Evolutionary conservation across 2,797 vertebrate species (phyloP).

Genomic region (Pygocentrus nattereri): DNA sequence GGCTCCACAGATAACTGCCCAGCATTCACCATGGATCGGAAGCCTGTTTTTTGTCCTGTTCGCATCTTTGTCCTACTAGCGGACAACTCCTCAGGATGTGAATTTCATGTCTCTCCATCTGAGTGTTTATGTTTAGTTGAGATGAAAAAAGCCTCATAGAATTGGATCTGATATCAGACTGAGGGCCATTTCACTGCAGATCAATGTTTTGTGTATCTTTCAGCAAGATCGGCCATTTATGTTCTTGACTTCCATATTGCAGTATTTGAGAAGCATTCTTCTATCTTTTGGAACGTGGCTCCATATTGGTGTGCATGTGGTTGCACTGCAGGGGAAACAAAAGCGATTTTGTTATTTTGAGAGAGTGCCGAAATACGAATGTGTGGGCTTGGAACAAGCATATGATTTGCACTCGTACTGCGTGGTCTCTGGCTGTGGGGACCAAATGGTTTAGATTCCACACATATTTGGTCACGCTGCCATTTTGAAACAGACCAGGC

Average conservation of each 20-base stretch:
- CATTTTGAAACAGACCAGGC: constrained; percentile 79
- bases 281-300: background rate
- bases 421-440: constrained; percentile 69
- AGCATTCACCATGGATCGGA: background rate
- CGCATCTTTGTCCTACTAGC: too few species aligned
- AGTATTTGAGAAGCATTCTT: background rate
- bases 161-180: too few species aligned
- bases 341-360: constrained; percentile 38
- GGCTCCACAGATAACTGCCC: background rate
- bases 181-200: too few species aligned
- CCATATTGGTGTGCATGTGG: constrained; percentile 24
- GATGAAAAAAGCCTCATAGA: background rate
- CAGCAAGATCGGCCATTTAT: too few species aligned
- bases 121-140: background rate
- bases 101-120: background rate
- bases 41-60: background rate
- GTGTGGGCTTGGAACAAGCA: constrained; percentile 67
- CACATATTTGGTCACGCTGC: constrained; percentile 82
- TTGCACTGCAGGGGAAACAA: constrained; percentile 36
- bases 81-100: too few species aligned
- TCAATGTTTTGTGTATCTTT: too few species aligned
- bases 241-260: too few species aligned
- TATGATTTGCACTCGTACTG: constrained; percentile 67
- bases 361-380: constrained; percentile 74
- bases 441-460: constrained; percentile 79